Evolutionary conservation across 2,888 invertebrate species (phyloP).

Genomic region (Pantelozetes paolii): DNA sequence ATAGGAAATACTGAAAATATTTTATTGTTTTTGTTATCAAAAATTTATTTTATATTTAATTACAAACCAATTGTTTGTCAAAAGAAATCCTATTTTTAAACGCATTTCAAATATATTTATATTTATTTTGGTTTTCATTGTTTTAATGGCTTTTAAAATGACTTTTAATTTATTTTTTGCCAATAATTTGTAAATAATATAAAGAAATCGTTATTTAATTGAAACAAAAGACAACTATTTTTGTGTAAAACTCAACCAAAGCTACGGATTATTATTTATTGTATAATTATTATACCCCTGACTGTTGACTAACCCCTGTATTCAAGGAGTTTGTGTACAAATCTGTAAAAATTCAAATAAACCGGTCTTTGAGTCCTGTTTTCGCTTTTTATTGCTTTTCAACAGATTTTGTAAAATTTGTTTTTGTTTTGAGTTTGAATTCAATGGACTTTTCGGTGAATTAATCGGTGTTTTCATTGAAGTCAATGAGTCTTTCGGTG

Average conservation of each 20-base stretch:
- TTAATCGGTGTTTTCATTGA: not conserved
- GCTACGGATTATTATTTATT: no score
- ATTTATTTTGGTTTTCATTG: no score
- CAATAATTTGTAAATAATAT: no score
- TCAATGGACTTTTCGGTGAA: not conserved
- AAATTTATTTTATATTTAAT: not conserved
- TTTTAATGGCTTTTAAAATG: no score
- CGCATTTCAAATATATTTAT: no score
- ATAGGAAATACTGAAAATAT: no score
- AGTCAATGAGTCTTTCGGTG: not conserved
- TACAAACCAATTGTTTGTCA: not conserved
- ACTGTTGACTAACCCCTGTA: not conserved
- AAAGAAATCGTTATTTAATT: no score
- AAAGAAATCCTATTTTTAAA: not conserved
- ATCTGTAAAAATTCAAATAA: slow-evolving; percentile 30
- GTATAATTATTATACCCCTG: no score
- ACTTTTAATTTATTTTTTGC: no score
- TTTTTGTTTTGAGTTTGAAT: slow-evolving; percentile 6
- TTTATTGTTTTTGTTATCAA: not conserved
- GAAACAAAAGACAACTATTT: no score
- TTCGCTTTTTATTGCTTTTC: slow-evolving; percentile 22
- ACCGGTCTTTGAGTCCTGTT: slow-evolving; percentile 33
- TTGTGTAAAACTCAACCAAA: no score
- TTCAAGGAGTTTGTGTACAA: slow-evolving; percentile 28
- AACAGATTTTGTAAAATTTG: slow-evolving; percentile 22